Evolutionary conservation across 2,113 vertebrate genomes (phyloP), one percentile per base, ranked within the genome.

Genomic region (Cyphomyrus discorhynchus): DNA sequence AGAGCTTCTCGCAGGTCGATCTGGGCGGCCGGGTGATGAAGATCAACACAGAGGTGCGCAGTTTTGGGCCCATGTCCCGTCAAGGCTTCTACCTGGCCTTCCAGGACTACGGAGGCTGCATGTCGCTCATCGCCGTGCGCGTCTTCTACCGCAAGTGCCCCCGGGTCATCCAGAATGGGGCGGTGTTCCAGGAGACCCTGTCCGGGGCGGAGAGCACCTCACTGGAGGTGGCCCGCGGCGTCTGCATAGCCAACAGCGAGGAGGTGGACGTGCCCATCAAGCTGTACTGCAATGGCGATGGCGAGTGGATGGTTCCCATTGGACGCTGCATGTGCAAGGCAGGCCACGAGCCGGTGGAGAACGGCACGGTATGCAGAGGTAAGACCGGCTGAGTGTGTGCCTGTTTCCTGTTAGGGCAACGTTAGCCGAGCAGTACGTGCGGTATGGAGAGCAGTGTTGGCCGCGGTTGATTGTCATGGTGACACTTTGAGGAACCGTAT

Each of bases 201-300:
- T 98, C 98, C 0, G 98, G 98, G n/a, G 98, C 98, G 0, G 98
- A 99, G 94, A 98, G 98, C 95, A 98, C 98, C 0, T 99, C 98
- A 0, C 92, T 99, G 93, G 98, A 99, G 92, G 97, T 97, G 0
- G 98, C 98, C 13, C 94, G 98, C 85, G 98, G 98, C 0, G 95
- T 95, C 0, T 99, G 98, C 91, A 96, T 99, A 10, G 92, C 95
- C 90, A 99, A 99, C 0, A 98, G 97, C 0, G 98, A 99, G 93
- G 98, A 99, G 91, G 98, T 99, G 93, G 98, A 99, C 0, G 98
- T 99, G 74, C 98, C 98, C 5, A 99, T 99, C 93, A 99, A 99
- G 92, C 95, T 99, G 24, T 99, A 99, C 94, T 99, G 98, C 92
- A 99, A 99, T 0, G 98, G 98, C 0, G 98, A 98, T 0, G 98